A percentile compares a stretch with the other conserved stretches of the same genome.
Evolutionary conservation across 2,113 vertebrate genomes (phyloP).

Genomic region (Eublepharis macularius): DNA sequence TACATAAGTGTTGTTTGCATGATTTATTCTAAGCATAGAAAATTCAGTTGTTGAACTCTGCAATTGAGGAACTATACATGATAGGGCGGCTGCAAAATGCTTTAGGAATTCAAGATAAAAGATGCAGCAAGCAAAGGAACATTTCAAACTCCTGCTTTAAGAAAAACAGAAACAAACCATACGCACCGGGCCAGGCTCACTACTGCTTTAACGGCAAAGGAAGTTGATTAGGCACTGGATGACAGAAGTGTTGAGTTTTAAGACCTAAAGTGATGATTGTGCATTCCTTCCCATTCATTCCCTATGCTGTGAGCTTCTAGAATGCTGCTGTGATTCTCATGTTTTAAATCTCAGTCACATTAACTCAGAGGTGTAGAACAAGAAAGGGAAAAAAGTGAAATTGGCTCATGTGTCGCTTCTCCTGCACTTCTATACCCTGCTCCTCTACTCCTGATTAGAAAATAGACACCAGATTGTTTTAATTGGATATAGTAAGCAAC

Average conservation of each 20-base stretch:
- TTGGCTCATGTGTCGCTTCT: background rate
- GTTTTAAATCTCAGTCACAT: background rate
- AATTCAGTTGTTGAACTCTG: background rate
- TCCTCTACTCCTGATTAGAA: conserved; percentile 14
- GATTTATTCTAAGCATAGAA: background rate
- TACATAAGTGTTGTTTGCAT: background rate
- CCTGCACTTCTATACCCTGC: conserved; percentile 12
- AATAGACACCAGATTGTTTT: conserved; percentile 58
- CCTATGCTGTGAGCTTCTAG: rapidly evolving
- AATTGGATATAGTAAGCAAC: conserved; percentile 53
- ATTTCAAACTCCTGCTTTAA: background rate
- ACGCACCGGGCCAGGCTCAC: background rate
- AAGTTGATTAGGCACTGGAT: background rate
- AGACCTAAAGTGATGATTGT: conserved; percentile 14
- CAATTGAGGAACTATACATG: background rate
- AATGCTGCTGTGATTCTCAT: background rate
- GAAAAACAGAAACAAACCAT: background rate
- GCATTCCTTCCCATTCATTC: background rate
- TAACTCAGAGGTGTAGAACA: background rate
- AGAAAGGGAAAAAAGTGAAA: background rate
- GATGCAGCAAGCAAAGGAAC: background rate
- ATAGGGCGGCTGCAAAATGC: background rate
- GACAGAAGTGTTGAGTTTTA: conserved; percentile 18
- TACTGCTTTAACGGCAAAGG: background rate
- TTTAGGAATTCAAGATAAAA: conserved; percentile 3